Evolutionary conservation across 1,140 invertebrate species (phyloP), one percentile per base, ranked within the genome.

Genomic region (Theocolax elegans): DNA sequence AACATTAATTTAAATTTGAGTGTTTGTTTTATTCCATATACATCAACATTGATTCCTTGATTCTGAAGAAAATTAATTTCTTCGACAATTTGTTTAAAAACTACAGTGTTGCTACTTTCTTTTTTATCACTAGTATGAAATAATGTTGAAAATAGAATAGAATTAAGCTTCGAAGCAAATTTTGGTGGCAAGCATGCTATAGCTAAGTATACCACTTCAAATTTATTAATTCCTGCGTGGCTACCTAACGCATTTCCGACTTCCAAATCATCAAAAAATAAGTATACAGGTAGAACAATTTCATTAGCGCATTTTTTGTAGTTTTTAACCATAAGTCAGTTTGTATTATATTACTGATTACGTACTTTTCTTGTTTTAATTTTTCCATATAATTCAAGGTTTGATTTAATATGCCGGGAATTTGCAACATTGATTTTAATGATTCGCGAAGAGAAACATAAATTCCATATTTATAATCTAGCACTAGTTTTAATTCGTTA

Each of bases 131-230:
- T 40, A 10, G 56, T 35, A 44, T 59, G 44, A 27, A 65, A 60
- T 1, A 71, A 25, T 7, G 21, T 15, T 23, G 35, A 1, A 48
- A 71, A 64, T 46, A 71, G 29, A 48, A 71, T 71, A 59, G 40
- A 53, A 3, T 35, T 60, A 2, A 71, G 19, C 19, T 38, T 23
- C 10, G 59, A 53, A n/a, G 51, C 17, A 69, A 42, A 17, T 65
- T 51, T 15, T 54, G 72, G 13, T 60, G 72, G 17, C 70, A 53
- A 27, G 40, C 54, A 62, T 35, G 67, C 67, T 51, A 73, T 70
- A 3, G 21, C 8, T 27, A 27, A 13, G 46, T 49, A 67, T 1
- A 65, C 17, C 3, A 27, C 46, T 58, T 19, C 59, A 48, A 46
- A 63, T 48, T 63, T 63, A 3, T 63, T 44, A 23, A 15, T 63